Evolutionary conservation across 2,113 vertebrate species (phyloP).

Genomic region (Xerus inauris): DNA sequence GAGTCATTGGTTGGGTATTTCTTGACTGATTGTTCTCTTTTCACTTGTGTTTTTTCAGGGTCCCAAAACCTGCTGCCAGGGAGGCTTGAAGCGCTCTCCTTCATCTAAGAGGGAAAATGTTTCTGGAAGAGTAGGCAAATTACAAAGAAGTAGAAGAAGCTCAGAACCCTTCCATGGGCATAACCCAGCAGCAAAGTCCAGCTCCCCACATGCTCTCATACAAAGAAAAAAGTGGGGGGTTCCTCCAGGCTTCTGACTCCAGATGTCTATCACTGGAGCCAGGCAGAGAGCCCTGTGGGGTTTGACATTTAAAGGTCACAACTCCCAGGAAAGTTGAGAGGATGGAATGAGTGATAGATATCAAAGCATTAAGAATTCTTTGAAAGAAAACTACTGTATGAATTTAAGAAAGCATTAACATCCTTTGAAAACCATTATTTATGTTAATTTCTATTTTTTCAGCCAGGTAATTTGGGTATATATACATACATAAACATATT

Average conservation of each 20-base stretch:
- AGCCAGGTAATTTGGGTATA: not conserved
- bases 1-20: not conserved
- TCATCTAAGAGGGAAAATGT: not conserved
- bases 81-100: not conserved
- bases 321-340: not conserved
- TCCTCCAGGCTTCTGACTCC: not conserved
- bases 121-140: not conserved
- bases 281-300: not conserved
- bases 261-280: not conserved
- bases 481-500: not conserved
- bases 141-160: not conserved
- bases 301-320: conserved; percentile 56
- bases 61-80: not conserved
- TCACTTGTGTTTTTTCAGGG: not conserved
- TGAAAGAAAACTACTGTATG: not conserved
- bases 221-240: not conserved
- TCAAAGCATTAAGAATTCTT: conserved; percentile 42
- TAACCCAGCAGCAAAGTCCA: not conserved
- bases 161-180: not conserved
- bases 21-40: not conserved
- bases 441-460: not conserved
- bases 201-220: not conserved
- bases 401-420: not conserved
- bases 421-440: not conserved
- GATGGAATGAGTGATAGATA: not conserved